Evolutionary conservation across 1,140 invertebrate species (phyloP).

Genomic region (Chionoecetes opilio): DNA sequence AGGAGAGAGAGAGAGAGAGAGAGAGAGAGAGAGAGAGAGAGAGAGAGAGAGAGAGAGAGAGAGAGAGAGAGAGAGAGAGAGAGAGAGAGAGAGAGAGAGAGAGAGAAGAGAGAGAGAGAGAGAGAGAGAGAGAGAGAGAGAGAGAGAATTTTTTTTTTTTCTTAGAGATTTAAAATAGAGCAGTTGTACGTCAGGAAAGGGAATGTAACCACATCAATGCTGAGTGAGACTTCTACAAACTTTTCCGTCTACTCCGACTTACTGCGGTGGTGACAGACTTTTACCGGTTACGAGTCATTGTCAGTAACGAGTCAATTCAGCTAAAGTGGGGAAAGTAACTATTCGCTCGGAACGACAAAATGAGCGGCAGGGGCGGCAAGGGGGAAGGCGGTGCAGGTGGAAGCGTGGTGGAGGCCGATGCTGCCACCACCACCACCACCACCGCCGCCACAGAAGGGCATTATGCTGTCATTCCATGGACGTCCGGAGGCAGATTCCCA

Average conservation of each 20-base stretch:
- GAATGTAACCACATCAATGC: not conserved
- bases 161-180: no score
- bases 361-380: not conserved
- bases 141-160: no score
- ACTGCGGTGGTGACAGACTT: not conserved
- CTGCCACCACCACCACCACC: no score
- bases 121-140: no score
- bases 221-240: not conserved
- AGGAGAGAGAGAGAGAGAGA: no score
- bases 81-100: no score
- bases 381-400: not conserved
- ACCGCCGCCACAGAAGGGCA: not conserved
- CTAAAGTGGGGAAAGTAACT: not conserved
- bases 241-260: not conserved
- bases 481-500: no score
- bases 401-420: no score
- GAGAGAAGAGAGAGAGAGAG: no score
- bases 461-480: conserved; percentile 7
- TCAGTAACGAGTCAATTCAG: conserved; percentile 19
- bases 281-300: not conserved
- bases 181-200: not conserved
- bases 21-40: no score
- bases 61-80: no score
- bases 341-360: not conserved
- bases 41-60: no score